Percentiles rank a stretch among this genome's conserved stretches.
Evolutionary conservation across 2,113 vertebrate species (phyloP).

Genomic region (Oenanthe melanoleuca): DNA sequence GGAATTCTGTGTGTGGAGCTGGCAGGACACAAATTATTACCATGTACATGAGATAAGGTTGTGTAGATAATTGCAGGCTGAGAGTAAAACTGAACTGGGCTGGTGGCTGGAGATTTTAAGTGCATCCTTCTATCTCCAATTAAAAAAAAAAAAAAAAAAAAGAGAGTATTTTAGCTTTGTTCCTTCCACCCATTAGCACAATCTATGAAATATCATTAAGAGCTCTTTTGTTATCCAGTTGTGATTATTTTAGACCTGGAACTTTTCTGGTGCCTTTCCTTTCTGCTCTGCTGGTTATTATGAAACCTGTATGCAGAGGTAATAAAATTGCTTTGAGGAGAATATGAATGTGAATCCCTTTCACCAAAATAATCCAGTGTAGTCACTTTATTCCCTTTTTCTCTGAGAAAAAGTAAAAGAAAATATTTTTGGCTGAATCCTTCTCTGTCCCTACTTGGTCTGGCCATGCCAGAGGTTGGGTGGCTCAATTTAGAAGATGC

Average conservation of each 20-base stretch:
- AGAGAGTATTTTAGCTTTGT: neutral
- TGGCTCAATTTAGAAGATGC: neutral
- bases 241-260: neutral
- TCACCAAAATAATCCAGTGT: neutral
- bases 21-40: slow-evolving; percentile 71
- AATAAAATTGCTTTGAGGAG: neutral
- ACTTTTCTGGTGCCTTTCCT: neutral
- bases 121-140: neutral
- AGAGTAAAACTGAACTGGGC: slow-evolving; percentile 66
- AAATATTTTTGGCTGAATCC: neutral
- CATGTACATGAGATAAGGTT: slow-evolving; percentile 81
- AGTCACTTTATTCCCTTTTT: neutral
- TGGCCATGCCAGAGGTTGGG: neutral
- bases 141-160: too few relatives aligned
- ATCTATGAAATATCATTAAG: neutral
- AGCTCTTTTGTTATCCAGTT: neutral
- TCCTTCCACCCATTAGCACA: neutral
- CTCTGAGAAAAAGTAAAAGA: neutral
- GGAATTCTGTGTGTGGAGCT: slow-evolving; percentile 15
- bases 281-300: neutral
- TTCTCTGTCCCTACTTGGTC: neutral
- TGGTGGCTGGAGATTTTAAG: slow-evolving; percentile 34
- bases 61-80: slow-evolving; percentile 72
- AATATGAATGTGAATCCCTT: neutral
- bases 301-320: neutral